phyloP scores from a whole-genome alignment of 1,140 invertebrate genomes.

The Hylaeus anthracinus region DNA sequence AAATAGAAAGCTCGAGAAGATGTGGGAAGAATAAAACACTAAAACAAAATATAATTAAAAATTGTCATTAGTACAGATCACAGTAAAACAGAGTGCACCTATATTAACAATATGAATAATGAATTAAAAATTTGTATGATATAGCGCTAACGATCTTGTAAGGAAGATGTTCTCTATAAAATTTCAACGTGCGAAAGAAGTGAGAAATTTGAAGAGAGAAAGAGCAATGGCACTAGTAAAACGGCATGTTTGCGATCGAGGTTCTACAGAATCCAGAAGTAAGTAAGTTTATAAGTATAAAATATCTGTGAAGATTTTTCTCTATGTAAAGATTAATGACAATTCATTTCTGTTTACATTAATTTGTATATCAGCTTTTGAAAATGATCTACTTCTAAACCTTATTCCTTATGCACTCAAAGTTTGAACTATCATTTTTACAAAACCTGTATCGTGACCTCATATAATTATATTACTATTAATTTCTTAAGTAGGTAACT shows the following conservation, averaged over 20 bases:
- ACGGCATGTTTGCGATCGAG: slow-evolving; percentile 81
- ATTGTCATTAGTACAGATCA: background rate
- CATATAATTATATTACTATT: background rate
- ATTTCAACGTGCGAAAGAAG: slow-evolving; percentile 78
- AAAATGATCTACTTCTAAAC: no score
- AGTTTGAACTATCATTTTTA: no score
- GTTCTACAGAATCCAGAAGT: slow-evolving; percentile 83
- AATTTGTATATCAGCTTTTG: no score
- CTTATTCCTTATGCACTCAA: no score
- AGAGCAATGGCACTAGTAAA: slow-evolving; percentile 81
- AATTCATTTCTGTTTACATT: background rate
- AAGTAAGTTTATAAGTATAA: slow-evolving; percentile 56
- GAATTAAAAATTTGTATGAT: slow-evolving; percentile 18
- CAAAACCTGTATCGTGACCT: no score
- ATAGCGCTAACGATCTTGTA: slow-evolving; percentile 82
- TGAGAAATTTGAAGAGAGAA: slow-evolving; percentile 71
- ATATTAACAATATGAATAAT: background rate
- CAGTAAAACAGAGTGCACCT: no score
- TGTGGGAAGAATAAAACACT: no score
- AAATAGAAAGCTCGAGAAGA: no score
- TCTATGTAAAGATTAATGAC: background rate
- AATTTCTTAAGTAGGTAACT: no score
- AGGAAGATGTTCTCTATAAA: slow-evolving; percentile 83
- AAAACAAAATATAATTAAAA: background rate
- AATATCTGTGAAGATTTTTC: background rate